Base-by-base conservation (phyloP, 2,797 vertebrate species). In the Trachurus trachurus region DNA sequence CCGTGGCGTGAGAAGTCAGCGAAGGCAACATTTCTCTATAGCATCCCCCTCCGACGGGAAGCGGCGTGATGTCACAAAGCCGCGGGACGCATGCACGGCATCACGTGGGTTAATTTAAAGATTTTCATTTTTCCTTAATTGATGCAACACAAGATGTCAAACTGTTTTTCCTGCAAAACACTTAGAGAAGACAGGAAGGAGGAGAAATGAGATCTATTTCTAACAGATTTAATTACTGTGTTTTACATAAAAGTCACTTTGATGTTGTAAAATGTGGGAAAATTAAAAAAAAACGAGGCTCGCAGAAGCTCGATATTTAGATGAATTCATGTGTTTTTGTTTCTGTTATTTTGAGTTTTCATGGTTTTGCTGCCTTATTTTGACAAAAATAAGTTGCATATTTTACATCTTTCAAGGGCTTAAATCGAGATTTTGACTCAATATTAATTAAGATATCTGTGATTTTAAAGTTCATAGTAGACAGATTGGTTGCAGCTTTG, bases 1-100 rank as follows among this genome's bases (percentile, higher is more conserved):
- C 90, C 52, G 62, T 69, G 40, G 86, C 63, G 86, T 26, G 40
- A 76, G 76, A 92, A 92, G 82, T 84, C 82, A 83, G 85, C 29
- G 82, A 90, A 87, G 88, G 87, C 89, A 78, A 81, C 80, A 80
- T 74, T 70, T 34, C 6, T 26, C 26, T 26, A 26, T 34, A 34
- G 21, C 42, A 57, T 74, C 65, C 50, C 66, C 31, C 1, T 49
- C 39, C 59, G 49, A 44, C 70, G 82, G 65, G 56, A 87, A 64
- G 66, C 2, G 15, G 62, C 0, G 39, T 34, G 61, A 81, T 66
- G 66, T 80, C 42, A 54, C 54, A 56, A 56, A 45, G 37, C 63
- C n/a, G 9, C 39, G 31, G 62, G 45, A 66, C 10, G 42, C 26
- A 26, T 3, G 19, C 26, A 26, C 26, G 19, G 31, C 59, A 64